phyloP scores from a whole-genome alignment of 2,888 invertebrate species.

The Tetheella fluctuosa region DNA sequence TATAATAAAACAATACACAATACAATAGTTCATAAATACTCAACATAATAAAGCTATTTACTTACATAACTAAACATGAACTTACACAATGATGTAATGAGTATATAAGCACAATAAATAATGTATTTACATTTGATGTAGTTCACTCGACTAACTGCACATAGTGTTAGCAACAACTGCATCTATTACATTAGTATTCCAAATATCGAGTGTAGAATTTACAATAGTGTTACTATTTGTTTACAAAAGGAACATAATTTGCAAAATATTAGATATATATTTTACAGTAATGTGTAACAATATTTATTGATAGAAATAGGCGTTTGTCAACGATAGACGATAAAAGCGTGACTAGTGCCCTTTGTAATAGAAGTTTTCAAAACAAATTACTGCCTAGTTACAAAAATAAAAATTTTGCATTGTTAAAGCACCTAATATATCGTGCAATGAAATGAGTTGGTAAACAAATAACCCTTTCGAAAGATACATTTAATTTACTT shows the following conservation, averaged over 20 bases:
- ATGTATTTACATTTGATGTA: constrained; percentile 51
- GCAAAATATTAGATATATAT: background rate
- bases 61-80: constrained; percentile 69
- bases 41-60: constrained; percentile 76
- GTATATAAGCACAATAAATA: constrained; percentile 62
- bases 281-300: background rate
- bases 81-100: constrained; percentile 54
- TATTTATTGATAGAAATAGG: background rate
- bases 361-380: constrained; percentile 11
- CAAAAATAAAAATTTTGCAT: too few species aligned
- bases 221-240: background rate
- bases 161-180: background rate
- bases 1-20: constrained; percentile 74
- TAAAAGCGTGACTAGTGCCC: constrained; percentile 32
- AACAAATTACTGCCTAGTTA: background rate
- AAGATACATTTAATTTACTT: background rate
- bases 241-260: constrained; percentile 5
- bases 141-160: constrained; percentile 18
- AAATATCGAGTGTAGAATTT: background rate
- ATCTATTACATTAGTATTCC: background rate
- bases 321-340: background rate
- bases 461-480: background rate
- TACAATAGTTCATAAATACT: constrained; percentile 71
- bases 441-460: background rate
- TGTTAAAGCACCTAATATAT: background rate